Evolutionary conservation across 2,888 invertebrate genomes (phyloP).

Genomic region (Idaea aversata): DNA sequence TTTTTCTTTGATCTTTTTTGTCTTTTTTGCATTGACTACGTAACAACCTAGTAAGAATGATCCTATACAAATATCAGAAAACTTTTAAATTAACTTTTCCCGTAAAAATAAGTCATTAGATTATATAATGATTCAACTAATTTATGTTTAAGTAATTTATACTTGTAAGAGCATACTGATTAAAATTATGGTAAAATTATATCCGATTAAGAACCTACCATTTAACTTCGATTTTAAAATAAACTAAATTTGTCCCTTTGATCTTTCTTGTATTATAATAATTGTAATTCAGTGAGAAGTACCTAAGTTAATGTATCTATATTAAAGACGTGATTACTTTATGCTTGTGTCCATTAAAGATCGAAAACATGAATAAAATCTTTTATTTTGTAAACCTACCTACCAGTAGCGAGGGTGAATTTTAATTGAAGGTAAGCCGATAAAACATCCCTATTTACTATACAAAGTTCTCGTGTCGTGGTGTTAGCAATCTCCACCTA

Average conservation of each 20-base stretch:
- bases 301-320: constrained; percentile 30
- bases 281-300: constrained; percentile 7
- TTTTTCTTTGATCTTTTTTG: not conserved
- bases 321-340: constrained; percentile 41
- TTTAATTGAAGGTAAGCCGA: no score
- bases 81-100: not conserved
- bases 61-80: not conserved
- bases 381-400: constrained; percentile 7
- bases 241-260: not conserved
- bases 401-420: no score
- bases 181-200: not conserved
- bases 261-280: not conserved
- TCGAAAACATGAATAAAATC: constrained; percentile 30
- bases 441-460: no score
- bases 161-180: not conserved
- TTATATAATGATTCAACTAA: not conserved
- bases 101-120: not conserved
- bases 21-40: no score
- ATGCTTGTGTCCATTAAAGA: constrained; percentile 49
- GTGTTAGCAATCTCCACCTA: no score
- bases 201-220: not conserved
- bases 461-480: no score
- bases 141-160: not conserved
- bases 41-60: no score
- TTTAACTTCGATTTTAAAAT: not conserved